Base-by-base conservation (phyloP, 1,140 invertebrate species). In the Paracyclopina nana region DNA sequence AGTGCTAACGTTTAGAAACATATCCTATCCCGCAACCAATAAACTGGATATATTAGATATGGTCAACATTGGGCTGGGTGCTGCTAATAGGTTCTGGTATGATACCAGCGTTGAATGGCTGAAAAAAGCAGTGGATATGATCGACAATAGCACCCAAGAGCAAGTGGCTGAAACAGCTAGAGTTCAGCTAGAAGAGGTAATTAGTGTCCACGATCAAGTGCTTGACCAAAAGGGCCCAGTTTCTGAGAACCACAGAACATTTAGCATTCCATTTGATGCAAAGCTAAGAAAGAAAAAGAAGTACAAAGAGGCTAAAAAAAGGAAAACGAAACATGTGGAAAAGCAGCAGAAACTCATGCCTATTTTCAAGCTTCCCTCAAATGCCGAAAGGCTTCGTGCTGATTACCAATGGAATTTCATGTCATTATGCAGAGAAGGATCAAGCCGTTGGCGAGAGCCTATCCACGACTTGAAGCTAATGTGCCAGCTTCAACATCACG, bases 401-500 rank as follows among this genome's bases (percentile, higher is more conserved):
- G 14, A 28, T 11, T n/a, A 30, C n/a, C 2, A 26, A 4, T 3
- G 14, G 12, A 48, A 16, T 14, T 20, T 28, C 16, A n/a, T 48
- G 4, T 9, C 27, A 4, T 11, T 26, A 12, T 48, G 45, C 25
- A 22, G 45, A 11, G 14, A 48, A 6, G 45, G 25, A 29, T n/a
- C 12, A 29, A 27, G 16, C 2, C 5, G 24, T 4, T 45, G 20
- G 20, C 25, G 20, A 2, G 24, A n/a, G 5, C 25, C 43, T 12
- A n/a, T 14, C 5, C 28, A 25, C 6, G 45, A 30, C 5, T 14
- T 9, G 4, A 24, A 58, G 26, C 56, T 72, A 31, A 60, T 50
- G 20, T 74, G 72, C 57, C 58, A 61, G 1, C 62, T 68, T 28
- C 58, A 55, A 24, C 55, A 53, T 18, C 56, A 57, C 28, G 59